Base-by-base conservation (phyloP, 2,888 invertebrate genomes). In the Amorpha juglandis region DNA sequence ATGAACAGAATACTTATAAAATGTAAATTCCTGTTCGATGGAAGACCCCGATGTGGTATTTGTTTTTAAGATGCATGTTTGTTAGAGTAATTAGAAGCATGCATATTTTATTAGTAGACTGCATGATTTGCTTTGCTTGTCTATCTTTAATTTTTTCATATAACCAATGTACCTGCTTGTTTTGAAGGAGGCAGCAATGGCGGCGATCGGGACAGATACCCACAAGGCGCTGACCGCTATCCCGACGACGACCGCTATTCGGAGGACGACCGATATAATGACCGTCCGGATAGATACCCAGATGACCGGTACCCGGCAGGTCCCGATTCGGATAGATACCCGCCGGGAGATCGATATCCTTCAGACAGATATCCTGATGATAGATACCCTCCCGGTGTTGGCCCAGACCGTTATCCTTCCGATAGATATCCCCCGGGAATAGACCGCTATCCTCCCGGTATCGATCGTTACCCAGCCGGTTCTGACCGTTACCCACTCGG, bases 261-360 rank as follows among this genome's bases (percentile, higher is more conserved):
- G 35, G 84, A 90, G 73, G 92, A 92, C 74, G 93, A 93, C 78
- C 90, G 91, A 70, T 93, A 92, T 70, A 73, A 73, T 76, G 86
- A 89, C 72, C 82, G 88, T 66, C 87, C 91, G 53, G 95, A 95
- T 79, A 91, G 94, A 74, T 94, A 92, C 87, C 82, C 80, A 73
- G 94, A 93, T 67, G 95, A 94, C 83, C 91, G 94, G 58, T 95
- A 95, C 77, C 94, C 95, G 66, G 93, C 89, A 47, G 91, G 94
- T 0, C 87, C 92, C 19, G 94, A 94, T 74, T 88, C 89, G 72
- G 89, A 89, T 70, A 77, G 84, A 78, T 86, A 90, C 79, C 86
- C 87, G 11, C 75, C 83, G 55, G 80, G 77, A 64, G 80, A 86
- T 69, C 80, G 85, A 52, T 86, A 85, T 74, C 83, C 84, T 53